Conservation (phyloP, 2,113 vertebrate species). For the Vidua macroura region DNA sequence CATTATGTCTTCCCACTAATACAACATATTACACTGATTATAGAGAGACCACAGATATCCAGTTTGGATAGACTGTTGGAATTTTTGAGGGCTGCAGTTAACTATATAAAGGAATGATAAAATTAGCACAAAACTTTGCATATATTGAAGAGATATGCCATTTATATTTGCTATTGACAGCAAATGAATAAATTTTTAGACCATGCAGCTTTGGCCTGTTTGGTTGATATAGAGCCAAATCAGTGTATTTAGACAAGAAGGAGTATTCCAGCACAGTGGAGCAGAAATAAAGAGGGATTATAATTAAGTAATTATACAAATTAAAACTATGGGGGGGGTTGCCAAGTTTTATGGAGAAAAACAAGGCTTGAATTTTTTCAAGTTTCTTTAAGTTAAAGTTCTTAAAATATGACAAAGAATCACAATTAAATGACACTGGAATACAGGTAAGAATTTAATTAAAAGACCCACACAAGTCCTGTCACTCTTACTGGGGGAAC, state of each 20-base stretch:
- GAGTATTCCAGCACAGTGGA: neutral
- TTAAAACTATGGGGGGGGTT: neutral
- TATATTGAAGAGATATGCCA: neutral
- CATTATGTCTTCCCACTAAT: neutral
- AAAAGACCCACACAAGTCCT: neutral
- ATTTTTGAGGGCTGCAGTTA: neutral
- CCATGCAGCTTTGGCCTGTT: neutral
- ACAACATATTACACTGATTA: neutral
- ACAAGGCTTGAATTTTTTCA: neutral
- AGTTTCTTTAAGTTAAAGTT: neutral
- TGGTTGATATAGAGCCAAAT: neutral
- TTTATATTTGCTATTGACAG: neutral
- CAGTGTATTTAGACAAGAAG: neutral
- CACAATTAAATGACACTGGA: neutral
- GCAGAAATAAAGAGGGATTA: neutral
- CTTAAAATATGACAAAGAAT: neutral
- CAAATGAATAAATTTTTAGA: neutral
- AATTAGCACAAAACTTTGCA: neutral
- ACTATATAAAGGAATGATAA: neutral
- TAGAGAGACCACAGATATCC: fast-evolving
- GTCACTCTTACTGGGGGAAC: neutral
- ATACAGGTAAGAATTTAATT: neutral
- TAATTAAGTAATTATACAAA: neutral
- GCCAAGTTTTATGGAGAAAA: neutral
- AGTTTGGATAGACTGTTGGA: neutral